A percentile compares a stretch with the other conserved stretches of the same genome.
These are phyloP conservation scores for Poecilia latipinna DNA, from an alignment of 2,113 vertebrate genomes.

Conservation along the genomic window DNA sequence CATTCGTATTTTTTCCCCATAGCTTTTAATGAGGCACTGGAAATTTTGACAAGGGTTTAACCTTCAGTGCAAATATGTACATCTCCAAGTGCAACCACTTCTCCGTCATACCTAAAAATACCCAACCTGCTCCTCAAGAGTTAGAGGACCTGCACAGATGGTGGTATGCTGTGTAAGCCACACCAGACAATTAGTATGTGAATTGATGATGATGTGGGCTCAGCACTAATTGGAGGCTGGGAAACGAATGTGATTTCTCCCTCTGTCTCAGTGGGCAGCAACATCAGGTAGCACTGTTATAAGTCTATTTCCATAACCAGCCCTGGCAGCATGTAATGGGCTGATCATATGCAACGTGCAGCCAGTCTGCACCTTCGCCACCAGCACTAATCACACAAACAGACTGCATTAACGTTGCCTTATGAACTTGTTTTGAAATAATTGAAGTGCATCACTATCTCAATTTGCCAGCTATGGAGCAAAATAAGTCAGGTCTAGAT, in stretches of 20 bases:
- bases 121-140: slow-evolving; percentile 43
- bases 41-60: not conserved
- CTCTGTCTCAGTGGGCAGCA: slow-evolving; percentile 71
- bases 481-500: slow-evolving; percentile 3
- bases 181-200: slow-evolving; percentile 75
- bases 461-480: slow-evolving; percentile 24
- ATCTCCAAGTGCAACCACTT: slow-evolving; percentile 18
- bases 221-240: slow-evolving; percentile 75
- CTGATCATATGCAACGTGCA: slow-evolving; percentile 66
- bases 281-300: slow-evolving; percentile 75
- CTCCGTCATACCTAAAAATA: slow-evolving; percentile 40
- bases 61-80: slow-evolving; percentile 10
- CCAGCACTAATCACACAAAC: slow-evolving; percentile 66
- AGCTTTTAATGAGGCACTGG: slow-evolving; percentile 8
- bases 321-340: slow-evolving; percentile 68
- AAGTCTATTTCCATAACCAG: slow-evolving; percentile 75
- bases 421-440: slow-evolving; percentile 64
- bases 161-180: slow-evolving; percentile 59
- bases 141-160: slow-evolving; percentile 69
- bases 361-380: slow-evolving; percentile 57
- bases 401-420: slow-evolving; percentile 62
- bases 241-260: slow-evolving; percentile 76
- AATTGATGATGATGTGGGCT: slow-evolving; percentile 79
- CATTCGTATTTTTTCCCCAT: slow-evolving; percentile 9
- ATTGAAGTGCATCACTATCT: slow-evolving; percentile 53